Conservation (phyloP, 2,113 vertebrate species). For the Capreolus pygargus region DNA sequence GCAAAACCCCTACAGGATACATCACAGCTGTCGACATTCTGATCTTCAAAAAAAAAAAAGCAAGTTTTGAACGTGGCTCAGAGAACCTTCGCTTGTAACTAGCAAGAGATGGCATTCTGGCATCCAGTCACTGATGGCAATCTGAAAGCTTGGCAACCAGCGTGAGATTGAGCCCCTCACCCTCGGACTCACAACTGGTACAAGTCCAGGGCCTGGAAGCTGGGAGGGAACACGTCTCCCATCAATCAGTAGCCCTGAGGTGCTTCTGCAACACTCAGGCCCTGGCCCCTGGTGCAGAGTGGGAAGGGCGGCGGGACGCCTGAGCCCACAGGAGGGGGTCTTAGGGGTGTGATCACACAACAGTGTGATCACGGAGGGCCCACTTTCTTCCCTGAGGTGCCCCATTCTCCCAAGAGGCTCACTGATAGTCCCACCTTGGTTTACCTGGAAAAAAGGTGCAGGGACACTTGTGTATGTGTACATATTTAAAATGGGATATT, state of each 20-base stretch:
- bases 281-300: neutral
- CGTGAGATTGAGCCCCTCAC: neutral
- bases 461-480: rapidly evolving
- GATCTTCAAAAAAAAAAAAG: neutral
- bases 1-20: neutral
- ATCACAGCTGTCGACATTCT: neutral
- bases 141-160: neutral
- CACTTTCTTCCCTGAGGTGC: neutral
- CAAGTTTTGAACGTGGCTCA: neutral
- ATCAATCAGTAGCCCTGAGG: conserved; percentile 59
- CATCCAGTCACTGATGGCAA: neutral
- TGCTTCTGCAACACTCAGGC: neutral
- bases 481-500: neutral
- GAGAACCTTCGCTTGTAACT: neutral
- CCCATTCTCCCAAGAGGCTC: neutral
- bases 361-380: neutral
- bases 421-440: neutral
- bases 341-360: neutral
- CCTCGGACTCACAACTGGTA: neutral
- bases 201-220: neutral
- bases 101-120: neutral
- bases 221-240: neutral
- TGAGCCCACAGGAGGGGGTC: neutral
- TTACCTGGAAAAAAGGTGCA: neutral
- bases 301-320: neutral